Evolutionary conservation across 2,113 vertebrate species (phyloP), one percentile per base, ranked within the genome.

Genomic region (Melanotaenia duboulayi): DNA sequence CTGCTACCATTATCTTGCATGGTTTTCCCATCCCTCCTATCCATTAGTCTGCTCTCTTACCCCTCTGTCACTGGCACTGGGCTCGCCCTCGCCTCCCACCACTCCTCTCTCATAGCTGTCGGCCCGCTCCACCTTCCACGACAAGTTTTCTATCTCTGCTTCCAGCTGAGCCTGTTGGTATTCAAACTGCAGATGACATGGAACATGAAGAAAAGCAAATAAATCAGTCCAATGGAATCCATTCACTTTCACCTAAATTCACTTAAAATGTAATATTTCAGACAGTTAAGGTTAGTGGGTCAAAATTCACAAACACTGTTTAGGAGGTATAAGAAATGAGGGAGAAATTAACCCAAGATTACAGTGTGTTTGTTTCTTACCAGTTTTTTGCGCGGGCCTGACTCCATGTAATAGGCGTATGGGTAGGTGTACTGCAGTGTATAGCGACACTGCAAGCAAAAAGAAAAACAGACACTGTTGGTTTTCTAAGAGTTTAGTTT

Each of bases 381-480:
- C 95, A 99, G 91, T 89, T 98, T 98, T 93, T 99, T 99, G 89
- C 97, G 95, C 28, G 97, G 97, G 51, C 98, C 97, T 37, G 98
- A 98, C 88, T 99, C 97, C 97, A 99, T 99, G 95, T 99, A 99
- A 92, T 99, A 99, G 74, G 98, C 97, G 42, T 99, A 99, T 0
- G 98, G 98, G 82, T 99, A 99, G 12, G 98, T 99, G 71, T 99
- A 99, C 88, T 99, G 98, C 92, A 99, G 93, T 19, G 98, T 99
- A 83, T 99, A 99, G 80, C 98, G 97, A 93, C 97, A 99, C 97
- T 99, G 81, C 9, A 81, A 83, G 65, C 22, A 76, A 22, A 51
- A 23, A 62, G 12, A 65, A 17, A 28, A 55, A 68, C 2, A 60
- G 1, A 50, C 22, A 56, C 1, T 44, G 11, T 39, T 22, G 16